Evolutionary conservation across 64 coral and sea anemone species (phyloP).

Genomic region (Montipora efflorescens): DNA sequence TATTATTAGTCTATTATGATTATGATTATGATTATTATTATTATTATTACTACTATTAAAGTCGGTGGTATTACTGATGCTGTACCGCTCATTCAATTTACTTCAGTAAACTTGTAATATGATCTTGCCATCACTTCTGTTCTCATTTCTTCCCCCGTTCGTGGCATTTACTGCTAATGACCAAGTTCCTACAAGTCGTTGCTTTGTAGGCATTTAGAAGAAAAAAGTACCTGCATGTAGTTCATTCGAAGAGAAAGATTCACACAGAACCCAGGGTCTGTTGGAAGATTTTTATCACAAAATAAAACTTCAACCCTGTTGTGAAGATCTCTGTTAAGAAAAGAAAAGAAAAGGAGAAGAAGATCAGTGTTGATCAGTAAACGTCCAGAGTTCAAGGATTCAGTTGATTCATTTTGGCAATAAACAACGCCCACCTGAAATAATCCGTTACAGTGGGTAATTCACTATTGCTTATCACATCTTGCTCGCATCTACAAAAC

Average conservation of each 20-base stretch:
- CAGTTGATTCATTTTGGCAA: neutral
- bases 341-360: neutral
- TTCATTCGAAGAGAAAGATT: constrained; percentile 80
- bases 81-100: too few species aligned
- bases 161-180: too few species aligned
- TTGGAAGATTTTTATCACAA: constrained; percentile 78
- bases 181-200: too few species aligned
- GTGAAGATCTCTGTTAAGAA: constrained; percentile 63
- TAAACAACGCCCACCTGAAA: constrained; percentile 26
- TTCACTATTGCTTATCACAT: constrained; percentile 41
- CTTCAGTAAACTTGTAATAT: too few species aligned
- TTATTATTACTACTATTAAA: too few species aligned
- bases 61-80: too few species aligned
- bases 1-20: too few species aligned
- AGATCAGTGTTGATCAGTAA: too few species aligned
- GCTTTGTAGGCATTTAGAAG: too few species aligned
- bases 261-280: constrained; percentile 75
- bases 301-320: constrained; percentile 76
- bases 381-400: neutral
- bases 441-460: constrained; percentile 46
- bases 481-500: constrained; percentile 15
- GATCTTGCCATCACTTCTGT: too few species aligned
- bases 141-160: too few species aligned
- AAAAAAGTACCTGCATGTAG: constrained; percentile 73
- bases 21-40: too few species aligned